Conservation (phyloP, 1,140 invertebrate species). For the Bacillus rossius region DNA sequence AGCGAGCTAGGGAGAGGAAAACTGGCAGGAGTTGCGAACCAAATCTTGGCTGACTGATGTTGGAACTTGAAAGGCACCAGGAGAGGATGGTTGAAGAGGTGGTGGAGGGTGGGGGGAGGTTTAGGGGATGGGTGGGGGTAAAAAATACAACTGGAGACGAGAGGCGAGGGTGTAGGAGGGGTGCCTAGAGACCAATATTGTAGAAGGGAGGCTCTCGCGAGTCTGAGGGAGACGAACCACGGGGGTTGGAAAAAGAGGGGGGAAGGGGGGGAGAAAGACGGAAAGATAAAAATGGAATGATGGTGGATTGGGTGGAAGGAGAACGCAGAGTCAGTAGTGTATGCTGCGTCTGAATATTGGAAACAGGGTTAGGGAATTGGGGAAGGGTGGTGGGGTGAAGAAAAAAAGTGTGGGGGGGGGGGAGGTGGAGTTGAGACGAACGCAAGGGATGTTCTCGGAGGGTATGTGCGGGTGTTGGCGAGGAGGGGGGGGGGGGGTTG, state of each 20-base stretch:
- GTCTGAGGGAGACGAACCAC: no score
- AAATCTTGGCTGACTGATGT: constrained; percentile 9
- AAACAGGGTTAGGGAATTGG: not conserved
- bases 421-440: no score
- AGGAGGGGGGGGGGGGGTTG: no score
- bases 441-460: no score
- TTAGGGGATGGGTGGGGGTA: not conserved
- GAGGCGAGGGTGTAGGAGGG: not conserved
- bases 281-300: constrained; percentile 11
- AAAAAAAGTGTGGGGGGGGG: no score
- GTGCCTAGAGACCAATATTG: constrained; percentile 5
- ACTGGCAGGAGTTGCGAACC: not conserved
- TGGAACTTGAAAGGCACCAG: constrained; percentile 8
- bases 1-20: no score
- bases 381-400: no score
- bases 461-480: no score
- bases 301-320: not conserved
- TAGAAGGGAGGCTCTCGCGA: not conserved
- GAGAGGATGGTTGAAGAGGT: constrained; percentile 1
- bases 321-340: not conserved
- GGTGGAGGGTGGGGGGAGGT: not conserved
- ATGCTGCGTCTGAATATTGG: not conserved
- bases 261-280: not conserved
- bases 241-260: no score
- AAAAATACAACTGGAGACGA: constrained; percentile 1